These are phyloP conservation scores for Rattus rattus DNA, from an alignment of 2,113 vertebrate genomes.

Conservation along the genomic window DNA sequence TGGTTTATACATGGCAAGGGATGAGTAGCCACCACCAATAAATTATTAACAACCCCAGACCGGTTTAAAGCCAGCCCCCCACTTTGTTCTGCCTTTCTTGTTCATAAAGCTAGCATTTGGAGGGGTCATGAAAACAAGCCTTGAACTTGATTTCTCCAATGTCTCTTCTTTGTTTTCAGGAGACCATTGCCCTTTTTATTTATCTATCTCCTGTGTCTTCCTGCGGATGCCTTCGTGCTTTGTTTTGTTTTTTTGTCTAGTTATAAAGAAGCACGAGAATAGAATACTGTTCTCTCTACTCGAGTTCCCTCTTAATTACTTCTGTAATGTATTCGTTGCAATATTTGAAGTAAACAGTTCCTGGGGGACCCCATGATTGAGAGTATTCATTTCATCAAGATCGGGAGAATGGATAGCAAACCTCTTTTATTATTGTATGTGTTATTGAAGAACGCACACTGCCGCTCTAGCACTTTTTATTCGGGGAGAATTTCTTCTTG, in stretches of 20 bases:
- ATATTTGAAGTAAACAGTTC: constrained; percentile 82
- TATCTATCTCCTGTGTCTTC: neutral
- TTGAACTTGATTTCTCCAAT: neutral
- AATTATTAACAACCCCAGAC: constrained; percentile 9
- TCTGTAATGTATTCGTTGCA: constrained; percentile 80
- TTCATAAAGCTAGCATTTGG: neutral
- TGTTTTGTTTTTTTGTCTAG: constrained; percentile 66
- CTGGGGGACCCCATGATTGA: constrained; percentile 83
- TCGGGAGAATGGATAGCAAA: constrained; percentile 83
- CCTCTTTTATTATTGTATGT: constrained; percentile 81
- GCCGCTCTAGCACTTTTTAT: constrained; percentile 79
- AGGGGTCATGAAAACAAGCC: neutral
- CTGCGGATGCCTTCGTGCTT: neutral
- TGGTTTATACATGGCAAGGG: constrained; percentile 1
- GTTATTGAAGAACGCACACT: constrained; percentile 75
- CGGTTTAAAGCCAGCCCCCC: neutral
- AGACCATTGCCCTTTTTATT: neutral
- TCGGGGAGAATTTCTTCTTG: constrained; percentile 72
- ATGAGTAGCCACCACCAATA: neutral
- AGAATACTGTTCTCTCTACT: constrained; percentile 57
- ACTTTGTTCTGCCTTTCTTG: neutral
- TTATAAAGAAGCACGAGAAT: constrained; percentile 61
- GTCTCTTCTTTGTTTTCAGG: neutral
- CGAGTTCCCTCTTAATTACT: constrained; percentile 83
- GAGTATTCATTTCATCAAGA: constrained; percentile 83